Percentiles rank a stretch among this genome's conserved stretches.
phyloP scores from a whole-genome alignment of 1,140 invertebrate genomes.

The Antheraea pernyi region DNA sequence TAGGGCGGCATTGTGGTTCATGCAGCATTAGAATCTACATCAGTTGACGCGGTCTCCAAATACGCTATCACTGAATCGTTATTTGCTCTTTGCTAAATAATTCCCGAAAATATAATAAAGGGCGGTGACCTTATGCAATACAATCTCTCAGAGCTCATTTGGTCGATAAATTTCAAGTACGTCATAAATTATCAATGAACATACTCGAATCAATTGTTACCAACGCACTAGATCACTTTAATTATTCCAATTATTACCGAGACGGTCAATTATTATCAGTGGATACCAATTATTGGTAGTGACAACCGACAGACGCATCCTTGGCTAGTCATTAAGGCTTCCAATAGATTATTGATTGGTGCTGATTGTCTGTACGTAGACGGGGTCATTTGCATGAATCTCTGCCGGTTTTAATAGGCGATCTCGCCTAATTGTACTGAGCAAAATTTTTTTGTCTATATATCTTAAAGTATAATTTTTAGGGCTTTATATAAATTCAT shows the following conservation, averaged over 20 bases:
- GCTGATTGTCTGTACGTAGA: constrained; percentile 61
- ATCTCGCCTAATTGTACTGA: constrained; percentile 68
- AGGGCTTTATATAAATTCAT: neutral
- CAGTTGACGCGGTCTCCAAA: too few relatives aligned
- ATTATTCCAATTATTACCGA: constrained; percentile 70
- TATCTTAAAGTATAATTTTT: neutral
- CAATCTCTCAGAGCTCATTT: neutral
- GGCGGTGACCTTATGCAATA: neutral
- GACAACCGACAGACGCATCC: constrained; percentile 53
- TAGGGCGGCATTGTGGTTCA: too few relatives aligned
- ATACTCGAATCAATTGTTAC: constrained; percentile 26
- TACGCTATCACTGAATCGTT: too few relatives aligned
- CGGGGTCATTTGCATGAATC: constrained; percentile 73
- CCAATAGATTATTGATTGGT: constrained; percentile 78
- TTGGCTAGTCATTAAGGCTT: constrained; percentile 71
- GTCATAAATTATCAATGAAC: constrained; percentile 18
- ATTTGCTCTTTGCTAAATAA: neutral
- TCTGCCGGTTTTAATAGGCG: constrained; percentile 65
- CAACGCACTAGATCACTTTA: constrained; percentile 52
- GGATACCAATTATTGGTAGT: constrained; percentile 59
- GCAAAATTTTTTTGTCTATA: constrained; percentile 24
- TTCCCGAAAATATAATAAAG: neutral
- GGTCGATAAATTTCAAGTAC: constrained; percentile 4
- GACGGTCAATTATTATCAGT: constrained; percentile 60
- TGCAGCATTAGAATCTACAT: too few relatives aligned